Evolutionary conservation across 2,797 vertebrate genomes (phyloP), one percentile per base, ranked within the genome.

Genomic region (Phalanger gymnotis): DNA sequence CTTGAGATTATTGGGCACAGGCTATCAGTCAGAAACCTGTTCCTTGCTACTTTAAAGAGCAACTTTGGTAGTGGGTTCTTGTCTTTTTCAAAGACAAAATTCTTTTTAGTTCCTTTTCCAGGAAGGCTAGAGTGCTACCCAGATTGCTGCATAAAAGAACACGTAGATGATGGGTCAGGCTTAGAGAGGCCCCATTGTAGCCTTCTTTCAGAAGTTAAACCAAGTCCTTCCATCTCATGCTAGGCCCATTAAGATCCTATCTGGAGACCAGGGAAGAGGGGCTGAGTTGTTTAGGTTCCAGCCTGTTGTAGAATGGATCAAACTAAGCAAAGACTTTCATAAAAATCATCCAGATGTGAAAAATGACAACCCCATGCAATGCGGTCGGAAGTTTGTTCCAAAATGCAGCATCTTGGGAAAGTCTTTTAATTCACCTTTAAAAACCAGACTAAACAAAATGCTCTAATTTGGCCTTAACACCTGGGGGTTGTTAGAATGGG

Each of bases 231-330:
- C 25, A 87, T 51, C 51, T 87, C 40, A 87, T 27, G 73, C 22
- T 27, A 51, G 40, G 40, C 25, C 9, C 7, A 51, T 87, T 47
- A 87, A 87, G 25, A 47, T 27, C 40, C 7, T 87, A 4, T 87
- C 40, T 51, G 10, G 40, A 87, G 25, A 40, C 10, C 73, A 9
- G 25, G 19, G 73, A 9, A 87, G 40, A 47, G 25, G 19, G 25
- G 19, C 9, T 25, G 7, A 81, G n/a, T 40, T 2, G 6, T 66
- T 91, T 25, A 92, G 34, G 73, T 94, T 90, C 66, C 53, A 34
- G 87, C 66, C 61, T 95, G 53, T 40, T 96, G 91, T 92, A 52
- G 96, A 58, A 40, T n/a, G 81, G 90, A 93, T 91, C 47, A 95
- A 51, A 51, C n/a, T 90, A 40, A 95, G 47, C n/a, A 94, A 58